Base-by-base conservation (phyloP, 2,113 vertebrate species). In the Hiodon tergisus region DNA sequence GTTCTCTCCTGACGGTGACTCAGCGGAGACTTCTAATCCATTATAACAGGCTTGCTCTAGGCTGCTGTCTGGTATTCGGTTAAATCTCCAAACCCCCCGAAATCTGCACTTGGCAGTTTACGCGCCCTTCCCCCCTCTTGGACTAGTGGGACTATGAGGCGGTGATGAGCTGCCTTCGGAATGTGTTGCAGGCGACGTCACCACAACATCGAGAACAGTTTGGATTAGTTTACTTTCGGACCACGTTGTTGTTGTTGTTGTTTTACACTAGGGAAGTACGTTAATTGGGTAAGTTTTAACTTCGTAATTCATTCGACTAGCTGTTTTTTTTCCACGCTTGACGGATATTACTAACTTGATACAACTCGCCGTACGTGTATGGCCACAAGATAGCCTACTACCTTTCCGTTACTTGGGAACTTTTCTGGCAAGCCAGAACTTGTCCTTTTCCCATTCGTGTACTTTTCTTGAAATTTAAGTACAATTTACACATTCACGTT, bases 171-270 rank as follows among this genome's bases (percentile, higher is more conserved):
- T 7, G 54, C 57, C 16, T 70, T 6, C 46, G 70, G 70, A 71
- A 71, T 71, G 70, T 47, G 31, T 57, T 55, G 55, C 68, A 31
- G 31, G 31, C 31, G 31, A 50, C 70, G 70, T 71, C 70, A 59
- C 17, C 55, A 46, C 8, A 57, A 13, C 57, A 60, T 11, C 17
- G 1, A 9, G 48, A 17, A 50, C 10, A 13, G 4, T 55, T 6
- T 14, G 13, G 17, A 7, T 11, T 31, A n/a, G 8, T 69, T 17
- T 54, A 52, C 13, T 60, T 60, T 71, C 14, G 14, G 14, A 59
- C 14, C 55, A 3, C 48, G 50, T 11, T 16, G 59, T n/a, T 52
- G 1, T n/a, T 7, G 16, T 51, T 14, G 6, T 31, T 58, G n/a
- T n/a, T 59, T 59, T 59, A 14, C 51, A 51, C 31, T 31, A 31